Base-by-base conservation (phyloP, 2,113 vertebrate genomes). In the Dipodomys ordii region DNA sequence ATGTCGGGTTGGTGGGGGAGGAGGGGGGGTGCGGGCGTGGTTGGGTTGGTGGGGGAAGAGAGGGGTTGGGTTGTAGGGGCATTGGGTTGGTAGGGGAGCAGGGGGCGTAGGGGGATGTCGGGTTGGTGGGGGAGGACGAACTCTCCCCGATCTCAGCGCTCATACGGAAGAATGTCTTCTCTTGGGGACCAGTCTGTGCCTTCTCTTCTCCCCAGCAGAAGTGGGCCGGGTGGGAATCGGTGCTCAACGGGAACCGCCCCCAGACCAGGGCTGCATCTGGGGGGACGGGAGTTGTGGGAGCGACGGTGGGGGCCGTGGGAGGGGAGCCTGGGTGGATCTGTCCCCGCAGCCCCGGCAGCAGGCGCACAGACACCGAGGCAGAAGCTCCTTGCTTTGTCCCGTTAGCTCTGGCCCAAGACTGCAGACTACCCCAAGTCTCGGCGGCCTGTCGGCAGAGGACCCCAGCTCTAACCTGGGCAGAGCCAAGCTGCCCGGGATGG, bases 331-430 rank as follows among this genome's bases (percentile, higher is more conserved):
- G 9, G 16, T 78, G 25, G 22, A 28, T 39, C 46, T 60, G 71
- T 62, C 53, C 8, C 2, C 28, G 46, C 10, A 8, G 11, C 1
- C 0, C 0, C 15, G 67, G 77, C 28, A 74, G 44, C 25, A 4
- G 73, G 49, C 53, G 3, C 18, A 35, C 71, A 2, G 3, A 35
- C 71, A 2, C 65, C n/a, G 39, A 6, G 28, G 30, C 22, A 32
- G 35, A 44, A 19, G 3, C 13, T 16, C 46, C 27, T 53, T 8
- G 46, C 28, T 85, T 25, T 62, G 49, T 88, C 71, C 77, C 57
- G 49, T 35, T 81, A 49, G 46, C 2, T 76, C 44, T 8, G 7
- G 84, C 53, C 53, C 53, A 57, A 57, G 12, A 13, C n/a, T 80
- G 68, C 19, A 0, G 23, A 30, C 19, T 13, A 39, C 28, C 25